A percentile compares a stretch with the other conserved stretches of the same genome.
Conservation (phyloP, 1,140 invertebrate species). For the Solen grandis region DNA sequence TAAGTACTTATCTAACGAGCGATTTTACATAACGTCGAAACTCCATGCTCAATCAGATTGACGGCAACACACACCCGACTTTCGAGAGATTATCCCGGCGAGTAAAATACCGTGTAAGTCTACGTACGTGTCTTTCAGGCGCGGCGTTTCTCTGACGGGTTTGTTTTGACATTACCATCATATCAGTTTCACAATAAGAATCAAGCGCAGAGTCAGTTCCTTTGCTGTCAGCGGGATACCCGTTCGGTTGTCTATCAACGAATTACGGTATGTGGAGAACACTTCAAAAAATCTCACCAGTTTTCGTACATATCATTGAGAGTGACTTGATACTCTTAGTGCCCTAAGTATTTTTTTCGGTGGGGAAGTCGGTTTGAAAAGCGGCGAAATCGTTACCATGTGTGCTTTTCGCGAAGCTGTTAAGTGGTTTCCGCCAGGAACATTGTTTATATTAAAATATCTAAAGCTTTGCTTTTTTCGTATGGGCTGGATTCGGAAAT, state of each 20-base stretch:
- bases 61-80: no score
- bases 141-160: neutral
- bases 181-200: neutral
- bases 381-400: conserved; percentile 36
- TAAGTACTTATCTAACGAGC: no score
- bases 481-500: conserved; percentile 11
- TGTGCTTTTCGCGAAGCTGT: neutral
- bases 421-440: conserved; percentile 31
- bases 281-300: conserved; percentile 17
- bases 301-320: conserved; percentile 29
- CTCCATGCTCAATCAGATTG: no score
- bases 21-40: no score
- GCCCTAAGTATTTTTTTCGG: conserved; percentile 25
- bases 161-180: neutral
- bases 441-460: conserved; percentile 33
- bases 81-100: no score
- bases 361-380: conserved; percentile 11
- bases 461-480: neutral
- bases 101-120: no score
- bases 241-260: neutral
- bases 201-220: neutral
- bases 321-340: conserved; percentile 31
- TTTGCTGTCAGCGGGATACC: neutral
- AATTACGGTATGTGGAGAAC: neutral
- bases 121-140: no score